These are phyloP conservation scores for Spialia ferax DNA, from an alignment of 2,888 invertebrate genomes.

Conservation along the genomic window DNA sequence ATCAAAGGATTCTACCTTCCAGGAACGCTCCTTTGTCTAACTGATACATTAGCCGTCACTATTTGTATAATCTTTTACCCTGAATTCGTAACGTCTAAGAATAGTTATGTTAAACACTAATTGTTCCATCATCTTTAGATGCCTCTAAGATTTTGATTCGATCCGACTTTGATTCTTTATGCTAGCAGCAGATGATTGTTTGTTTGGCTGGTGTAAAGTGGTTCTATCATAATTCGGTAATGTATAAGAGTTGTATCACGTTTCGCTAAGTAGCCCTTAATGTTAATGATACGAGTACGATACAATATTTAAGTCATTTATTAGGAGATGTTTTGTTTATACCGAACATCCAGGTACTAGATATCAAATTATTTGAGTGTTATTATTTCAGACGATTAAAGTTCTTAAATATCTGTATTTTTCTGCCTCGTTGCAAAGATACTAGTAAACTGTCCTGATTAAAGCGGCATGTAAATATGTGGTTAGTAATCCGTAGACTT, in stretches of 20 bases:
- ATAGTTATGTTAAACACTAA: conserved; percentile 25
- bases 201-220: background rate
- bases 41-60: conserved; percentile 47
- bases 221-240: background rate
- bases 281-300: no score
- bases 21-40: conserved; percentile 55
- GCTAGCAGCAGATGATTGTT: background rate
- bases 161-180: background rate
- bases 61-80: conserved; percentile 45
- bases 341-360: no score
- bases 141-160: background rate
- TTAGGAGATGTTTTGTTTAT: background rate
- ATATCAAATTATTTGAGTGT: background rate
- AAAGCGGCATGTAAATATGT: conserved; percentile 8
- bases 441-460: background rate
- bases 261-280: background rate
- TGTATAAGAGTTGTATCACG: background rate
- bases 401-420: background rate
- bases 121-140: conserved; percentile 18
- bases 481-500: conserved; percentile 2
- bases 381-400: background rate
- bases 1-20: conserved; percentile 62
- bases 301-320: background rate
- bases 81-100: conserved; percentile 30
- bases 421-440: background rate